Base-by-base conservation (phyloP, 2,888 invertebrate genomes). In the Pycnomerus fuliginosus region DNA sequence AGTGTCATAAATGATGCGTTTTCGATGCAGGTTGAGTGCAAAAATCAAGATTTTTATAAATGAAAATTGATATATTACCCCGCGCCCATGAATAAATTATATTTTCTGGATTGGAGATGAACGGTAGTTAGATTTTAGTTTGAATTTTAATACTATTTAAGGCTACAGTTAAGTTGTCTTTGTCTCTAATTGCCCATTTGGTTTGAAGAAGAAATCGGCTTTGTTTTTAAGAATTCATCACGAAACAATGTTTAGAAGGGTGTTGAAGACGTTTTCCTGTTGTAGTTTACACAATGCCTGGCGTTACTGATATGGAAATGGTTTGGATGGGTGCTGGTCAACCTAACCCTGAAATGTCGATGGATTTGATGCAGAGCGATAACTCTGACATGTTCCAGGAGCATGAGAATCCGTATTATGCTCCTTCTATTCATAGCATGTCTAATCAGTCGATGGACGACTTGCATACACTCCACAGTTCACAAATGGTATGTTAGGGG, bases 321-420 rank as follows among this genome's bases (percentile, higher is more conserved):
- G 78, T 83, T 64, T 84, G 84, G 84, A 83, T 84, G 83, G 82
- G 82, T 25, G 76, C 76, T 42, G 71, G 73, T 22, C 77, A 78
- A 55, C 69, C 76, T 42, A 69, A 74, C 14, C 61, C 66, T 31
- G 77, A 77, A 48, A 68, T 78, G 55, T 73, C 78, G 37, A 73
- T 78, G 55, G 69, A 70, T 10, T 52, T 73, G 11, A 66, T 71
- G 50, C 50, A 65, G 14, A 62, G 56, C 23, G 74, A 74, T 32
- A 60, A 65, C 22, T 58, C 59, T 16, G 72, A 73, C 53, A 70
- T 75, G 62, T 53, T 75, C 35, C 65, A 74, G 50, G 71, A 73
- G 43, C 70, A 71, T 40, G 68, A 68, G 11, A 71, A 68, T 54
- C 67, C 72, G 2, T 72, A 73, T 50, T 75, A 71, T 47, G 72